phyloP scores from a whole-genome alignment of 2,797 vertebrate species.

The Anniella stebbinsi region DNA sequence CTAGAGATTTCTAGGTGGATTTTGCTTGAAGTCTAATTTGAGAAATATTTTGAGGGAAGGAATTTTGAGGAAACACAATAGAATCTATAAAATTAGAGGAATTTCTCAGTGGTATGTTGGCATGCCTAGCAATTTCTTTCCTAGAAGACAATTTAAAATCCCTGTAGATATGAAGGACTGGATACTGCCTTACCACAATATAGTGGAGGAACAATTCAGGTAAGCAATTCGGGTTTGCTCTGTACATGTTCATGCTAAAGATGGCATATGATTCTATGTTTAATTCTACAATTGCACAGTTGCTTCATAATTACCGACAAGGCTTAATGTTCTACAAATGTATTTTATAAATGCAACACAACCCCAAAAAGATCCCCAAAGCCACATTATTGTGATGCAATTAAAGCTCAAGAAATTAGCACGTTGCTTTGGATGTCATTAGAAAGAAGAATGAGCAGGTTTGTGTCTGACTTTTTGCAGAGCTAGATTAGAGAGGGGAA shows the following conservation, averaged over 20 bases:
- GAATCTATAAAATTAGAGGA: neutral
- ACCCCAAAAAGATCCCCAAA: conserved; percentile 17
- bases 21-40: neutral
- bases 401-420: conserved; percentile 43
- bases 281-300: conserved; percentile 36
- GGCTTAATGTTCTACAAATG: conserved; percentile 47
- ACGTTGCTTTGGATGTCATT: conserved; percentile 33
- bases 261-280: conserved; percentile 48
- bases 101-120: neutral
- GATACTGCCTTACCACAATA: conserved; percentile 42
- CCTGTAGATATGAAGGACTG: conserved; percentile 9
- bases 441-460: conserved; percentile 29
- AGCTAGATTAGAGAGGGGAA: conserved; percentile 8
- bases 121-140: neutral
- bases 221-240: conserved; percentile 24
- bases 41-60: neutral
- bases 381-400: conserved; percentile 18
- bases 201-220: conserved; percentile 13
- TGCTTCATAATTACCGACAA: conserved; percentile 53
- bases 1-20: neutral
- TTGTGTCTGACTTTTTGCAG: conserved; percentile 23
- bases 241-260: conserved; percentile 24
- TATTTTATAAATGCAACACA: conserved; percentile 47
- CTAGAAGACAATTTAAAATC: neutral
- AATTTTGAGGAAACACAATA: neutral